Base-by-base conservation (phyloP, 2,797 vertebrate genomes). In the Darevskia mixta region DNA sequence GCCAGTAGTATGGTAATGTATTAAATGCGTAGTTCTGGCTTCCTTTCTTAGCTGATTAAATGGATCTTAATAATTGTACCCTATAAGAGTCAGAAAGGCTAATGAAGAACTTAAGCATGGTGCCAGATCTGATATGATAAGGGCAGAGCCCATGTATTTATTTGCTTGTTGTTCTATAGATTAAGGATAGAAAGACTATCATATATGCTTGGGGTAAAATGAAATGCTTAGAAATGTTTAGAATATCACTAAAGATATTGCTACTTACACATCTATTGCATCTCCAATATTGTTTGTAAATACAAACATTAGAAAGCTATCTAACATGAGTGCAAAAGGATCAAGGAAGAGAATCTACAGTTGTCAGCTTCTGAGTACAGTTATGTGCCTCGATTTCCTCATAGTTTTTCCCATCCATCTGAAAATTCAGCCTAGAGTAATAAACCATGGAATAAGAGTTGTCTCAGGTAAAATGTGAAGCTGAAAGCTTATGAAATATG, bases 1-100 rank as follows among this genome's bases (percentile, higher is more conserved):
- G 32, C 75, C 43, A 6, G 3, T 58, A 88, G 66, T 86, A 78
- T 92, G 35, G 79, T 93, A 90, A 91, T 88, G 90, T 82, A 77
- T 11, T 41, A 89, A 82, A 17, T 69, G 77, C 79, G 82, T 38
- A 8, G 29, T 38, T 17, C 15, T 78, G 58, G 79, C 11, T 83
- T 90, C 80, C 7, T 64, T 29, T 23, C 71, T 45, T 4, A 15
- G 41, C 41, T 89, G 58, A 82, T 81, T 86, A 76, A 89, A 89
- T 76, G 76, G 78, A 78, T 9, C 29, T 87, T 83, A 81, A 77
- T 73, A 77, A 76, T 73, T 85, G 87, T 77, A 84, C 0, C 8
- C 77, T 45, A 76, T 0, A 15, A 32, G 79, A 87, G 38, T 76
- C 6, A 81, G 79, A 84, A 90, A 91, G 8, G 87, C 76, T 32